These are phyloP conservation scores for Eupithecia subumbrata DNA, from an alignment of 2,888 invertebrate genomes.

Conservation along the genomic window DNA sequence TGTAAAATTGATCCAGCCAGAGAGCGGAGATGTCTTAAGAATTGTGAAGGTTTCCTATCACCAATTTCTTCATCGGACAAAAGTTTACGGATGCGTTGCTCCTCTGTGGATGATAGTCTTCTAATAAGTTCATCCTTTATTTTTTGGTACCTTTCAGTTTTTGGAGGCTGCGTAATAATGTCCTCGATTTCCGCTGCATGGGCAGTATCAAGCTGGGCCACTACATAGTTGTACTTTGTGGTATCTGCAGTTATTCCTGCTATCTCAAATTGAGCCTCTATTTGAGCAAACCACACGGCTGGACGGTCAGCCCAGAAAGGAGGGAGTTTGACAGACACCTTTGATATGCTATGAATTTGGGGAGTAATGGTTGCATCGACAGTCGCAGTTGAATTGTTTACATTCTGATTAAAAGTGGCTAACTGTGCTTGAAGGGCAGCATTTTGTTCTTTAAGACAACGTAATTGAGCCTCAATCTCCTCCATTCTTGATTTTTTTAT, in stretches of 20 bases:
- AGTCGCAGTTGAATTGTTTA: not conserved
- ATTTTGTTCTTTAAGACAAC: not conserved
- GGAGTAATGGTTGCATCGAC: not conserved
- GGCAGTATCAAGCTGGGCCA: not conserved
- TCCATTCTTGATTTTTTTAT: conserved; percentile 4
- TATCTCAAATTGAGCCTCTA: not conserved
- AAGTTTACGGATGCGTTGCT: not conserved
- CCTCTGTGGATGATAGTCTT: not conserved
- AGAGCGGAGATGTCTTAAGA: conserved; percentile 2
- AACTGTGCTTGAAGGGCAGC: not conserved
- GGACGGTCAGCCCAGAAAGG: not conserved
- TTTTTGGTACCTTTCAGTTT: not conserved
- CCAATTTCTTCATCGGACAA: conserved; percentile 5
- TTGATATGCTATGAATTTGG: not conserved
- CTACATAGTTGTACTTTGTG: not conserved
- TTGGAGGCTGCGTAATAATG: not conserved
- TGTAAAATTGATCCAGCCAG: not conserved
- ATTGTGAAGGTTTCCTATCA: conserved; percentile 5
- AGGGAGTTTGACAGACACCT: not conserved
- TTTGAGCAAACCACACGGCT: not conserved
- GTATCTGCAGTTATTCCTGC: not conserved
- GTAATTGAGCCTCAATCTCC: not conserved
- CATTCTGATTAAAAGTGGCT: not conserved
- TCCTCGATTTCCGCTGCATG: not conserved
- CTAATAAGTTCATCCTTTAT: not conserved